Conservation (phyloP, 2,113 vertebrate species). For the Actenoides lindsayi region DNA sequence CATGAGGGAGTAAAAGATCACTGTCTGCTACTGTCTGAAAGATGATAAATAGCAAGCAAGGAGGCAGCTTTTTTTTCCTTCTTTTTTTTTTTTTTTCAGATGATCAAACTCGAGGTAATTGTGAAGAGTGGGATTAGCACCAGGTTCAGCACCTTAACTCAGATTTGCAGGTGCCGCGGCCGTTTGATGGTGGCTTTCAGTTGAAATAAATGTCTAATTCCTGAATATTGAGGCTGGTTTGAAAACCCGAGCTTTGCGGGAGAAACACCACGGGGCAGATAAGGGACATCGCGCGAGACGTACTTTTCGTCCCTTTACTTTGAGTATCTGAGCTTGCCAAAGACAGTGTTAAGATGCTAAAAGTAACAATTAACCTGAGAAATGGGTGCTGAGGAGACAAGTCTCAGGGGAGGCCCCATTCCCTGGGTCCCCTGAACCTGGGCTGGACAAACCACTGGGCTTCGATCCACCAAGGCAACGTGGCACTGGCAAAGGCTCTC, state of each 20-base stretch:
- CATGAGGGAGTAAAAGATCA: conserved; percentile 38
- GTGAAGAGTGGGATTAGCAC: not conserved
- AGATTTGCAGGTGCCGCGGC: not conserved
- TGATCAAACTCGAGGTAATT: not conserved
- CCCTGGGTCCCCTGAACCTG: not conserved
- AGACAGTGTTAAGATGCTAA: not conserved
- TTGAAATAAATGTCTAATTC: not conserved
- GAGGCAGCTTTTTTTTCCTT: not conserved
- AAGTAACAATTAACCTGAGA: not conserved
- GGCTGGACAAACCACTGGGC: not conserved
- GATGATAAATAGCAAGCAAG: not conserved
- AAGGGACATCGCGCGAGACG: rapidly evolving
- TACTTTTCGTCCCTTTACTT: not conserved
- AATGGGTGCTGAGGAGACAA: rapidly evolving
- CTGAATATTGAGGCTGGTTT: not conserved
- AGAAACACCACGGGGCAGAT: not conserved
- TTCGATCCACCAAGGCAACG: rapidly evolving
- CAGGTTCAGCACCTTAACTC: rapidly evolving
- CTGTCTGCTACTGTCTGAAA: conserved; percentile 24
- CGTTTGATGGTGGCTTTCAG: too few species aligned
- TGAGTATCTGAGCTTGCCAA: not conserved
- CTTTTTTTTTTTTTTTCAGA: not conserved
- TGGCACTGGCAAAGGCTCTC: not conserved
- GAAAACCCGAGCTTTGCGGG: not conserved
- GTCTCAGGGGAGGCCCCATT: not conserved